Base-by-base conservation (phyloP, 1,140 invertebrate species). In the Philopotamus ludificatus region DNA sequence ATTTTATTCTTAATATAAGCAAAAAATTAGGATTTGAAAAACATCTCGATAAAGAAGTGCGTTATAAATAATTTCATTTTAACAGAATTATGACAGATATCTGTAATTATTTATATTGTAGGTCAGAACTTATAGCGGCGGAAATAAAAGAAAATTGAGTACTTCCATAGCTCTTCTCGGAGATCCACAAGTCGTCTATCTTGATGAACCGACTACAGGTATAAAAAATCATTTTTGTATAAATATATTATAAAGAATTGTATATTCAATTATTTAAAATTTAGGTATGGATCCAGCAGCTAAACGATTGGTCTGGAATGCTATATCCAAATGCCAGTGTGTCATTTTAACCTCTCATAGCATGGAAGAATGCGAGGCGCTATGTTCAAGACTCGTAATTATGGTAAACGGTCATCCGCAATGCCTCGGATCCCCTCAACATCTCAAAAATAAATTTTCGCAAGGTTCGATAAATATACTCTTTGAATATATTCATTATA, bases 91-190 rank as follows among this genome's bases (percentile, higher is more conserved):
- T n/a, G 79, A 84, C 16, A 66, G 70, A 18, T 50, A n/a, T n/a
- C n/a, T n/a, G n/a, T n/a, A n/a, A n/a, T 60, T 2, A 45, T 79
- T 3, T 75, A 75, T 21, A 70, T 76, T 66, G 72, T 68, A 80
- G 74, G 82, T 86, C 18, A 77, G 76, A 67, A 83, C 79, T 76
- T 91, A 89, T 72, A 96, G 93, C 74, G 94, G 94, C 9, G 97
- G 96, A 0, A 99, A 97, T 71, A 97, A 96, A 75, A 84, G 96
- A 42, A 97, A 98, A 76, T 78, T 99, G 21, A 97, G 92, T 69
- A 94, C 95, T 41, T 95, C 95, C 0, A 87, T 99, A 49, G 91
- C 96, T 7, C 77, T 98, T 22, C 84, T 97, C 39, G 94, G 93
- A n/a, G 88, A 95, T 80, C 92, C 94, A 2, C 84, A 89, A 8